A percentile compares a stretch with the other conserved stretches of the same genome.
Evolutionary conservation across 2,113 vertebrate species (phyloP).

Genomic region (Xenus cinereus): DNA sequence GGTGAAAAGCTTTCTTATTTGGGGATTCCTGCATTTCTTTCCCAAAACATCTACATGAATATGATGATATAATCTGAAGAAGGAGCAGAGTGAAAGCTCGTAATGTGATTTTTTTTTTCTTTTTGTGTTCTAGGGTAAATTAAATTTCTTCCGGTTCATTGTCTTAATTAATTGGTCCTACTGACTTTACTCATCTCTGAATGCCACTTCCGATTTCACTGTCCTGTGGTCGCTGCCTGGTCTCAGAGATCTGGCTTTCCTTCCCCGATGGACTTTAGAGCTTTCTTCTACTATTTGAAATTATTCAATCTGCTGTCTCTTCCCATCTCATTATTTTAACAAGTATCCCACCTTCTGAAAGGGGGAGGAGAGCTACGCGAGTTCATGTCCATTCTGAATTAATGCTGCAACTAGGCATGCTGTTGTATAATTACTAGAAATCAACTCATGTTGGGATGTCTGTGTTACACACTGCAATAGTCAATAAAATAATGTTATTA

Average conservation of each 20-base stretch:
- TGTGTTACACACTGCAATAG: background rate
- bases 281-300: background rate
- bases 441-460: background rate
- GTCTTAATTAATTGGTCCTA: constrained; percentile 28
- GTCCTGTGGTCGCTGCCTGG: background rate
- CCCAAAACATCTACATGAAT: background rate
- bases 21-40: background rate
- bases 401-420: background rate
- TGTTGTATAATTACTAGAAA: background rate
- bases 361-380: background rate
- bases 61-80: background rate
- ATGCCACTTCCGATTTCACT: constrained; percentile 11
- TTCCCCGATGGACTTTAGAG: background rate
- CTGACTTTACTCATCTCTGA: background rate
- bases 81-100: background rate
- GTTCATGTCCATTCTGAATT: background rate
- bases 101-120: background rate
- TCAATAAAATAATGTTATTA: background rate
- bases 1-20: background rate
- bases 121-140: constrained; percentile 18
- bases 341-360: background rate
- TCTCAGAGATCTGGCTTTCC: background rate
- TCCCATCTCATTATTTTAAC: background rate
- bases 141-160: constrained; percentile 30
- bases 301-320: background rate